phyloP scores from a whole-genome alignment of 2,888 invertebrate genomes.

The Abscondita cerata region DNA sequence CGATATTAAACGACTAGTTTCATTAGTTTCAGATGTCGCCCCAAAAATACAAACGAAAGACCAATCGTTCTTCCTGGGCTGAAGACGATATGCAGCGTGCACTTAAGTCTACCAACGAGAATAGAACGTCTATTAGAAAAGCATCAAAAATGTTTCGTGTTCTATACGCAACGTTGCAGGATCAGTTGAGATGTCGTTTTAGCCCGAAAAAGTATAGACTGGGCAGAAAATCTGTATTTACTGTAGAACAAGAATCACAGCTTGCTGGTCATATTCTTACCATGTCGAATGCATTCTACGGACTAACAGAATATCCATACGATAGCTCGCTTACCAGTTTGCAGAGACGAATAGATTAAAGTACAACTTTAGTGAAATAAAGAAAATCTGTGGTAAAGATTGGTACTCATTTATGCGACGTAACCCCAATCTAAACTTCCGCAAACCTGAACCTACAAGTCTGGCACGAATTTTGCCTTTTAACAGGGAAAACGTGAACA shows the following conservation, averaged over 20 bases:
- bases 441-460: background rate
- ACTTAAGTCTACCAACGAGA: background rate
- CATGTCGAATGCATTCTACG: slow-evolving; percentile 3
- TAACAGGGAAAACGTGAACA: slow-evolving; percentile 2
- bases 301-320: background rate
- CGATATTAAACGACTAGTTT: no score
- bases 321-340: slow-evolving; percentile 2
- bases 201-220: background rate
- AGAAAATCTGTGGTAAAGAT: background rate
- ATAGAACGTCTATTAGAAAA: no score
- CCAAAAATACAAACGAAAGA: background rate
- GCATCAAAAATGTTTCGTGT: background rate
- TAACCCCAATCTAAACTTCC: background rate
- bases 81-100: background rate
- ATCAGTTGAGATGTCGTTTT: background rate
- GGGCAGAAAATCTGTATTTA: background rate
- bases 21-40: background rate
- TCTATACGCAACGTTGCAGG: background rate
- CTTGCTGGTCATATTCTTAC: background rate
- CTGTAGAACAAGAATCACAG: background rate
- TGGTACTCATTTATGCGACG: background rate
- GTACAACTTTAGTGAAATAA: background rate
- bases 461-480: background rate
- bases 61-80: background rate
- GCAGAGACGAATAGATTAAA: background rate